Conservation (phyloP, 2,113 vertebrate species). For the Chitala chitala region DNA sequence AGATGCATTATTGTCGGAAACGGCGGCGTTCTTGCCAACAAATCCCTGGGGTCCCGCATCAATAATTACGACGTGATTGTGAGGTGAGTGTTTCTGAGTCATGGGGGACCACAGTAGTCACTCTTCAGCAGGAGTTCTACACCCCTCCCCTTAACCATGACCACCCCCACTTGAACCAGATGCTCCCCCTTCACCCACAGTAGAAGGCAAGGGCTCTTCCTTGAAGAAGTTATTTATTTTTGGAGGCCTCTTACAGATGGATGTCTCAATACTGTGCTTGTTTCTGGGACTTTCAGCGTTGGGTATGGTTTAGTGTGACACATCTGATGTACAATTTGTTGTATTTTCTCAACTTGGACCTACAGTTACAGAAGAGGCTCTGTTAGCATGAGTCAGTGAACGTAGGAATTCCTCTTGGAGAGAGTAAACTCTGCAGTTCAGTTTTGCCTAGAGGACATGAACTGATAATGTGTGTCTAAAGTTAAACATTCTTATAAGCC, state of each 20-base stretch:
- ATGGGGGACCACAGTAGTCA: not conserved
- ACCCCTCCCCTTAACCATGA: not conserved
- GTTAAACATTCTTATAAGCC: not conserved
- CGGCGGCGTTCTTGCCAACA: conserved; percentile 91
- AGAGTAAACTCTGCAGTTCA: not conserved
- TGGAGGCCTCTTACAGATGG: not conserved
- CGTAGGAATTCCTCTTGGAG: conserved; percentile 5
- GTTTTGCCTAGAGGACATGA: not conserved
- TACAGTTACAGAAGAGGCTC: not conserved
- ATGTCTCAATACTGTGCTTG: not conserved
- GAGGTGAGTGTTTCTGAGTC: conserved; percentile 67
- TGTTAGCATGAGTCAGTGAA: not conserved
- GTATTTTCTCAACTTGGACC: not conserved
- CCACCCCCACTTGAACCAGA: not conserved
- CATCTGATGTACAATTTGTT: no score
- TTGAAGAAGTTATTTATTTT: not conserved
- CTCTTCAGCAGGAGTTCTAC: not conserved
- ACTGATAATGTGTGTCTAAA: conserved; percentile 10
- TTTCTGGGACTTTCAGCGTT: not conserved
- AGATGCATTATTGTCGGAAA: conserved; percentile 93
- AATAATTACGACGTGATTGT: conserved; percentile 90
- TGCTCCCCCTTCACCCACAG: no score
- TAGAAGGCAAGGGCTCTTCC: no score
- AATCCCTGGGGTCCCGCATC: conserved; percentile 88
- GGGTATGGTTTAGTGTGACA: no score